These are phyloP conservation scores for Sarcophaga subvicina DNA, from an alignment of 2,888 invertebrate species.

Conservation along the genomic window DNA sequence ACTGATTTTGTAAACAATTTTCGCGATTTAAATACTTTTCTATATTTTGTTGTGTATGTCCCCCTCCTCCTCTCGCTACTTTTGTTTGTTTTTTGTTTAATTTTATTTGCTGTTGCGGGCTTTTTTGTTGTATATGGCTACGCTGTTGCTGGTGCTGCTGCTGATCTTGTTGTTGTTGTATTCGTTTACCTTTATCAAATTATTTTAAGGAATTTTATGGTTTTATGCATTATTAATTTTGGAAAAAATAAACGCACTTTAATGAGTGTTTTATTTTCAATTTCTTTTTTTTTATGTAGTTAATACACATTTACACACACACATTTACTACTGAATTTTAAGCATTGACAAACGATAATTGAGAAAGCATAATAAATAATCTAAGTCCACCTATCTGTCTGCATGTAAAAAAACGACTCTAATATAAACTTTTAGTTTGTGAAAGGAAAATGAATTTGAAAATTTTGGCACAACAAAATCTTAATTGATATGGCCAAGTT, in stretches of 20 bases:
- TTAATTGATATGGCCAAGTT: too few relatives aligned
- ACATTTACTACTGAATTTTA: neutral
- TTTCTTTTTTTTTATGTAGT: neutral
- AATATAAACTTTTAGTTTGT: too few relatives aligned
- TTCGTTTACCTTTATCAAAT: slow-evolving; percentile 69
- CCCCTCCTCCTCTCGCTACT: slow-evolving; percentile 54
- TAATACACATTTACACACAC: neutral
- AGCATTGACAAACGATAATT: neutral
- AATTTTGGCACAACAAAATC: too few relatives aligned
- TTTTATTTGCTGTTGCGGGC: slow-evolving; percentile 36
- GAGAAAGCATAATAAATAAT: neutral
- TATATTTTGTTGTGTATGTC: slow-evolving; percentile 11
- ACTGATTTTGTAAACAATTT: slow-evolving; percentile 46
- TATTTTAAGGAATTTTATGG: slow-evolving; percentile 67
- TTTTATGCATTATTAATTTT: slow-evolving; percentile 54
- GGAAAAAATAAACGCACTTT: slow-evolving; percentile 41
- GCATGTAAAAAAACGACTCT: too few relatives aligned
- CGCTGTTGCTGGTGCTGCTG: slow-evolving; percentile 33
- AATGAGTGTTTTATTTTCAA: slow-evolving; percentile 35
- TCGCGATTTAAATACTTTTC: slow-evolving; percentile 50
- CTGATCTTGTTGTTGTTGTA: slow-evolving; percentile 47
- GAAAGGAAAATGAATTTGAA: too few relatives aligned
- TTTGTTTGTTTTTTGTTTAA: slow-evolving; percentile 52
- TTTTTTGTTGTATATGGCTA: slow-evolving; percentile 44
- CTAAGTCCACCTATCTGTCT: too few relatives aligned